Base-by-base conservation (phyloP, 1,140 invertebrate genomes). In the Diorhabda sublineata region DNA sequence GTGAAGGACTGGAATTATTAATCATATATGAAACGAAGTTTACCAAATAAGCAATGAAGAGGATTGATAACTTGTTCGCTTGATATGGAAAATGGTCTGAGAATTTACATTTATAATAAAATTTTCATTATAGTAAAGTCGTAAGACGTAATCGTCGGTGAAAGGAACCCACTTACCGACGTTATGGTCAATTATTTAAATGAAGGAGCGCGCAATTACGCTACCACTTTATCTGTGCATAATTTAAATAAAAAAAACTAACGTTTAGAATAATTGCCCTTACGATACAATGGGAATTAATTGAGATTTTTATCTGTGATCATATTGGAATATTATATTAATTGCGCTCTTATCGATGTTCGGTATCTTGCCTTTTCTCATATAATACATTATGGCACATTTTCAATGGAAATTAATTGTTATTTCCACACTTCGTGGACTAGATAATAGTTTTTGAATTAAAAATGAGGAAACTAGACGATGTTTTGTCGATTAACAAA, bases 101-200 rank as follows among this genome's bases (percentile, higher is more conserved):
- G 26, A 26, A 26, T 26, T 26, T 26, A 26, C 1, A 26, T 26
- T 26, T 26, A 26, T 26, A 26, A 26, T 26, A 26, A 26, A 26
- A 26, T 26, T 26, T 26, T 26, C 26, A 26, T 26, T 26, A 26
- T 26, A 26, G 26, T 26, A 26, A 26, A 26, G 26, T 26, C 26
- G 26, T 26, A 26, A 26, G 26, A 26, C 26, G 26, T 26, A 26
- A 26, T 26, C 26, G 26, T 26, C 26, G 26, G 26, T 26, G 26
- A 26, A 26, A 26, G 26, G 26, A 26, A 26, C 26, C 26, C 26
- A 26, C 26, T 26, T 26, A 26, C 26, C 26, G 26, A 26, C 26
- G 26, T 52, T 52, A 61, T 68, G 58, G 58, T 62, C 61, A 69
- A 69, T 69, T 65, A 69, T 65, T 69, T 64, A 69, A 69, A 65